Conservation (phyloP, 2,113 vertebrate species). For the Himantopus leucocephalus region DNA sequence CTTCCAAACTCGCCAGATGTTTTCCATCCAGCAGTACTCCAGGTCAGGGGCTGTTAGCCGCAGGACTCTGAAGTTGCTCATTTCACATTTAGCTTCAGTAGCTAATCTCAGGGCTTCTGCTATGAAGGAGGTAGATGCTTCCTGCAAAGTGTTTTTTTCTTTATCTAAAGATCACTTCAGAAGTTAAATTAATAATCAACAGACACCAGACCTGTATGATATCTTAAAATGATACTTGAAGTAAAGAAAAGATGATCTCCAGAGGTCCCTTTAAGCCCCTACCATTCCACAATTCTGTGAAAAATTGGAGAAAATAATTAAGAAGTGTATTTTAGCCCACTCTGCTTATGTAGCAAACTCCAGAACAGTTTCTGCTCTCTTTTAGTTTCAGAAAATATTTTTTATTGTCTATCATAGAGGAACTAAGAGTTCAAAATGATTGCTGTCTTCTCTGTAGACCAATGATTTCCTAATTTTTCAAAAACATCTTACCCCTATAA, state of each 20-base stretch:
- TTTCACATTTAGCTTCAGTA: not conserved
- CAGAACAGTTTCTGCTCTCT: not conserved
- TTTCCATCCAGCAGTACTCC: not conserved
- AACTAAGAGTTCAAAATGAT: not conserved
- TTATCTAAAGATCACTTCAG: not conserved
- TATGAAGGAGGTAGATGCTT: not conserved
- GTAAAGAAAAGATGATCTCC: not conserved
- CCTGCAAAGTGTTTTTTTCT: not conserved
- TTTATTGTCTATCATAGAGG: not conserved
- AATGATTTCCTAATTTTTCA: not conserved
- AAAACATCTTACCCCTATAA: fast-evolving
- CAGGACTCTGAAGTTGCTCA: not conserved
- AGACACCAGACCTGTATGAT: not conserved
- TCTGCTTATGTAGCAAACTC: not conserved
- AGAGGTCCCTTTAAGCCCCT: not conserved
- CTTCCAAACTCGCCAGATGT: not conserved
- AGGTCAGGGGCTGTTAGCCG: not conserved
- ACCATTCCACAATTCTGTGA: not conserved
- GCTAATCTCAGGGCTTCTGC: not conserved
- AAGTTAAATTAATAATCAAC: not conserved
- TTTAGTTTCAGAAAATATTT: not conserved
- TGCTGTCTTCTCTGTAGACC: not conserved
- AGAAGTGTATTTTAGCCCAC: not conserved
- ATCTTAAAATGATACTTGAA: not conserved
- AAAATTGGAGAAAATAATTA: not conserved